Evolutionary conservation across 2,888 invertebrate species (phyloP), one percentile per base, ranked within the genome.

Genomic region (Eupithecia exiguata): DNA sequence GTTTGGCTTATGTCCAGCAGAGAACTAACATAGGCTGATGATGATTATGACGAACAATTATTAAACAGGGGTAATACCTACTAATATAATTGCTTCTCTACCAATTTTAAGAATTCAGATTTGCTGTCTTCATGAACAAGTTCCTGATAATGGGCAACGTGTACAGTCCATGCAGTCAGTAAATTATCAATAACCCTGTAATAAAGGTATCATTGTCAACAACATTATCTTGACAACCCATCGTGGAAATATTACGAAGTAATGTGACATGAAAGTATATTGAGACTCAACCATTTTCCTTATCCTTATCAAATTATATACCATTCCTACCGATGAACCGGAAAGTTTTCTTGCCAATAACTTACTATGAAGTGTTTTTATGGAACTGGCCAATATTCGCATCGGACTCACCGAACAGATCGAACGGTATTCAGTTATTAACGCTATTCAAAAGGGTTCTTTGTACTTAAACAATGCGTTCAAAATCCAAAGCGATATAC

Each of bases 251-350:
- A 65, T 36, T 43, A 40, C 49, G 71, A 38, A n/a, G 35, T 49
- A 65, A 65, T 65, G 63, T 38, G 38, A 65, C 63, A 38, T 65
- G 63, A 65, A 65, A 38, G 36, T 10, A 65, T n/a, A n/a, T 65
- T 38, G 63, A 18, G 10, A 21, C 5, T 58, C 58, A 58, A 58
- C 3, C 25, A 58, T 36, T 65, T 65, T 65, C 36, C 63, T 65
- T 65, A 65, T 65, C 63, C 18, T 36, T 18, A 36, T 65, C 35
- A 36, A 65, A 36, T 65, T 10, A 65, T 65, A 38, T 38, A 38
- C n/a, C 38, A 65, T 12, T 38, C 18, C 21, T 65, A 63, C 36
- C 63, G 21, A 9, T 65, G 63, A 65, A 38, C n/a, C 21, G 5
- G 14, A 65, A 65, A 65, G 36, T 36, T 36, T 65, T 36, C 38